Base-by-base conservation (phyloP, 2,888 invertebrate genomes). In the Macrophya alboannulata region DNA sequence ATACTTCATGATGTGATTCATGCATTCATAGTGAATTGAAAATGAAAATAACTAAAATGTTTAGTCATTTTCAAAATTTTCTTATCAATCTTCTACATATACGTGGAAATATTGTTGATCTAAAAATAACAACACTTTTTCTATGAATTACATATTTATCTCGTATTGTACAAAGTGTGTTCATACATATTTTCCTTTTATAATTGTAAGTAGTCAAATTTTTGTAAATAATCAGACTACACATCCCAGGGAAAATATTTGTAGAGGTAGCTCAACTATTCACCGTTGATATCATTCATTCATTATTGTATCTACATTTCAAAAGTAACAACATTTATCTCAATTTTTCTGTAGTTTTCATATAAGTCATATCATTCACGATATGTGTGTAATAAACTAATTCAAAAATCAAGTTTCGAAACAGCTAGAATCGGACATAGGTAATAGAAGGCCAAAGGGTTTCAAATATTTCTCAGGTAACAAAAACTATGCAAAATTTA, bases 151-250 rank as follows among this genome's bases (percentile, higher is more conserved):
- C n/a, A n/a, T 31, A 68, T 68, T 37, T 25, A 25, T 37, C 10
- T 37, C 31, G 6, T 5, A 31, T 37, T 68, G 31, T 31, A 68
- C 68, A 68, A 68, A 68, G 31, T 68, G 68, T 68, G 68, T 68
- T 25, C 17, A 68, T 25, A 62, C 10, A 25, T 62, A 62, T 62
- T 25, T 62, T 62, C 12, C 4, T 31, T 31, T 31, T 5, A 10
- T 25, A 10, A 12, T 37, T 37, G 25, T 68, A 68, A 15, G 37
- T 68, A 37, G 68, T 21, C 25, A 62, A 62, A 62, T 62, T 25
- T 21, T 62, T 62, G 62, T 62, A 62, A 25, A 62, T 62, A 62
- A 62, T 21, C 0, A 62, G 21, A 62, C 62, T 62, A 25, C 21
- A 9, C 10, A 62, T 62, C 21, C 4, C 25, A 8, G 25, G 21